Base-by-base conservation (phyloP, 2,888 invertebrate species). In the Acanthosepion pharaonis region DNA sequence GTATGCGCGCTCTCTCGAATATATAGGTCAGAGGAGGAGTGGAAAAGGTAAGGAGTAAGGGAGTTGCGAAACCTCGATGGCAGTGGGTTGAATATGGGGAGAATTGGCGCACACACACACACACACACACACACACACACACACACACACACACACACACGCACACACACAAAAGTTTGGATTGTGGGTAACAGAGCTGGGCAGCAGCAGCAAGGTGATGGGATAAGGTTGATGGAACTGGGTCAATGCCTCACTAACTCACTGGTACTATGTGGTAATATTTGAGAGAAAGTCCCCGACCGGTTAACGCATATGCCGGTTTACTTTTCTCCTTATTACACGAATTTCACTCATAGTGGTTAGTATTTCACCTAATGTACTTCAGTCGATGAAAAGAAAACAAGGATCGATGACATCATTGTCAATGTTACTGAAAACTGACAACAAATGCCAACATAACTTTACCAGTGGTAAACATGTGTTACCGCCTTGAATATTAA, bases 181-280 rank as follows among this genome's bases (percentile, higher is more conserved):
- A 11, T 59, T 15, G 78, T n/a, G 78, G 78, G 78, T 78, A 78
- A 33, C 78, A 33, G n/a, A 78, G 78, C 78, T 78, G n/a, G 78
- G 78, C 59, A 59, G 59, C 59, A 59, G 23, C 59, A 59, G 59
- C 59, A 59, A 59, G 20, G 78, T 78, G 11, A n/a, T 78, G 78
- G 78, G n/a, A 78, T 78, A 78, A 78, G 78, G n/a, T 78, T 78
- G 78, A n/a, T 78, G 78, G 78, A 78, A 78, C 78, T 78, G n/a
- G 78, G 78, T 78, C 78, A 78, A 78, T n/a, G 78, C n/a, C 78
- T 78, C 78, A n/a, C 78, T 18, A n/a, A n/a, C n/a, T 78, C 78
- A 15, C n/a, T 78, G 78, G 78, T n/a, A n/a, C 78, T 78, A 78
- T 78, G 78, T 78, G n/a, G 78, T 78, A 33, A 78, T 78, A 78